Conservation (phyloP, 1,140 invertebrate species). For the Drosophila truncata region DNA sequence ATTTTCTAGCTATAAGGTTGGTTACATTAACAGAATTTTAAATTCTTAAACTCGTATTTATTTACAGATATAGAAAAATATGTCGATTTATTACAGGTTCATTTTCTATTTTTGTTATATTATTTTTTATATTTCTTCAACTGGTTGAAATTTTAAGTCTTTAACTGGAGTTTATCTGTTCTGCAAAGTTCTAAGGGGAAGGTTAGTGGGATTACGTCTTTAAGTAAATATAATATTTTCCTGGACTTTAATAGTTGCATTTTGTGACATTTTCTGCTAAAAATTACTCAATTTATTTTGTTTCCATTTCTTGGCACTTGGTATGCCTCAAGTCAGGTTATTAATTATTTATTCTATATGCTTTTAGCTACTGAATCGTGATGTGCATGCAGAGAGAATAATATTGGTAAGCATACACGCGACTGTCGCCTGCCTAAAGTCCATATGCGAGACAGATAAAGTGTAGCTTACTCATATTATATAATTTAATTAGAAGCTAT, state of each 20-base stretch:
- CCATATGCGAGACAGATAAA: conserved; percentile 41
- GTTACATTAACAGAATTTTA: too few species aligned
- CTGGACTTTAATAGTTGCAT: neutral
- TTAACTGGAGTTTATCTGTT: too few species aligned
- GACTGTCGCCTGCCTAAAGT: conserved; percentile 39
- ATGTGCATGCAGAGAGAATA: conserved; percentile 39
- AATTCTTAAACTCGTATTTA: too few species aligned
- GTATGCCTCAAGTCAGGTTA: conserved; percentile 46
- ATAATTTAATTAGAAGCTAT: conserved; percentile 1
- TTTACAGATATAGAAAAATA: too few species aligned
- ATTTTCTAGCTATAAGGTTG: too few species aligned
- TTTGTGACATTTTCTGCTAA: neutral
- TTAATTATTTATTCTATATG: conserved; percentile 43
- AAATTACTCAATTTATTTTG: neutral
- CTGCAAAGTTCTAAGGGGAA: too few species aligned
- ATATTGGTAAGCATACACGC: conserved; percentile 14
- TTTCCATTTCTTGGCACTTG: conserved; percentile 16
- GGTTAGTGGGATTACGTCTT: too few species aligned
- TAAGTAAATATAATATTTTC: too few species aligned
- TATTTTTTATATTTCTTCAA: too few species aligned
- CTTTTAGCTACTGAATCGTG: conserved; percentile 36
- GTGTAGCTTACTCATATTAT: neutral
- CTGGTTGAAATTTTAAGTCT: too few species aligned
- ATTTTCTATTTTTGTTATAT: too few species aligned
- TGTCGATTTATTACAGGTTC: too few species aligned